phyloP scores from a whole-genome alignment of 2,113 vertebrate species.

The Pipra filicauda region DNA sequence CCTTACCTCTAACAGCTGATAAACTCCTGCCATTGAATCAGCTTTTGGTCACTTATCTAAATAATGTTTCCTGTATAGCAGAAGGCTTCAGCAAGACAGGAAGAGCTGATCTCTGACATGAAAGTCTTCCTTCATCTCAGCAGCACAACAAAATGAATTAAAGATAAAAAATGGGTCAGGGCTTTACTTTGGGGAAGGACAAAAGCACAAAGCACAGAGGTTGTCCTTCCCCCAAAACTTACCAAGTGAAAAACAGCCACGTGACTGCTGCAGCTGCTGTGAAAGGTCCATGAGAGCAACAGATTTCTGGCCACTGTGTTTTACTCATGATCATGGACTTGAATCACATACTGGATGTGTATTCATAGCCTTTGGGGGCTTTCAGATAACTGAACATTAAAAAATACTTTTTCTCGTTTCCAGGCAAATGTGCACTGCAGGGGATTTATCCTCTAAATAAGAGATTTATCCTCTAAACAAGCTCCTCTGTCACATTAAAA shows the following conservation, averaged over 20 bases:
- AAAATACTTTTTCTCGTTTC: neutral
- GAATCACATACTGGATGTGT: neutral
- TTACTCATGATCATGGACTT: neutral
- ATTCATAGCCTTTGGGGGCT: neutral
- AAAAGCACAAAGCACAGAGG: neutral
- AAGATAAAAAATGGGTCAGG: neutral
- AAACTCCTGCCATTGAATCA: neutral
- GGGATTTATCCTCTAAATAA: constrained; percentile 18
- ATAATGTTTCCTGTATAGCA: neutral
- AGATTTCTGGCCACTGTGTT: neutral
- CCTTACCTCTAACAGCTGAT: neutral
- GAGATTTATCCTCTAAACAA: neutral
- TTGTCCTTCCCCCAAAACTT: neutral
- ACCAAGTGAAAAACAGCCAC: neutral
- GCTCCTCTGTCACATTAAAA: neutral
- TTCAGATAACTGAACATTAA: neutral
- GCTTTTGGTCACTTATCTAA: neutral
- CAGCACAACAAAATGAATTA: neutral
- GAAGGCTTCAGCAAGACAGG: neutral
- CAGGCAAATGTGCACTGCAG: neutral
- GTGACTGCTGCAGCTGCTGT: neutral
- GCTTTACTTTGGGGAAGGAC: neutral
- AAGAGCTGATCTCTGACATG: neutral
- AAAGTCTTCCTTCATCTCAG: neutral
- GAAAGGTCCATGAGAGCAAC: neutral